Percentiles rank a stretch among this genome's conserved stretches.
Conservation (phyloP, 2,797 vertebrate species). For the Enteromius mattozi region DNA sequence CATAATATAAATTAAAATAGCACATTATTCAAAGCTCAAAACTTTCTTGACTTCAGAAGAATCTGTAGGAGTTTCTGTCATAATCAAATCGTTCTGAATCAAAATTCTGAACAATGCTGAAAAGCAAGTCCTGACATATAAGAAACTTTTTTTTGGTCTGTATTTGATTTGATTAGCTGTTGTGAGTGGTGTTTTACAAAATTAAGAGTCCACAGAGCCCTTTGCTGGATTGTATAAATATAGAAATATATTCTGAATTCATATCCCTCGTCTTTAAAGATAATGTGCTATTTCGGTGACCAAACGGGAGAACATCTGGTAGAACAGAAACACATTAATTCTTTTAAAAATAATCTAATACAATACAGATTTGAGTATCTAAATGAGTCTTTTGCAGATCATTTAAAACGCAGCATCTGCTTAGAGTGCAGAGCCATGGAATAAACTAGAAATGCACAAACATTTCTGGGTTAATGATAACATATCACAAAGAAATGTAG, state of each 20-base stretch:
- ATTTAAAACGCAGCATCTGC: background rate
- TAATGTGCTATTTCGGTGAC: background rate
- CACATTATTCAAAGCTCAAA: background rate
- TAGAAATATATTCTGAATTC: background rate
- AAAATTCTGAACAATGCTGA: background rate
- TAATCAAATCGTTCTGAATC: background rate
- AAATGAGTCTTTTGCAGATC: background rate
- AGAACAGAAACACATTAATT: slow-evolving; percentile 9
- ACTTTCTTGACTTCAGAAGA: background rate
- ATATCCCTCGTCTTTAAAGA: background rate
- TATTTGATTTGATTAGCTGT: background rate
- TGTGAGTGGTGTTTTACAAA: background rate
- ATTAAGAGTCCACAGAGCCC: background rate
- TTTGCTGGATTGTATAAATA: background rate
- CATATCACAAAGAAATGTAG: slow-evolving; percentile 14
- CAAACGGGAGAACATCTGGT: slow-evolving; percentile 31
- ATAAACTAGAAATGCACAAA: slow-evolving; percentile 17
- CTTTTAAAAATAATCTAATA: background rate
- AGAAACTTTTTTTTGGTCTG: slow-evolving; percentile 2
- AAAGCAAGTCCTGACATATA: background rate
- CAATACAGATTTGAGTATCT: slow-evolving; percentile 11
- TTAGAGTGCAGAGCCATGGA: background rate
- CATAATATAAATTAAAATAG: background rate
- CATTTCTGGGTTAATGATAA: slow-evolving; percentile 31
- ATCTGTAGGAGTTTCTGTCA: background rate